Percentiles rank a stretch among this genome's conserved stretches.
phyloP scores from a whole-genome alignment of 2,113 vertebrate species.

The Lathamus discolor region DNA sequence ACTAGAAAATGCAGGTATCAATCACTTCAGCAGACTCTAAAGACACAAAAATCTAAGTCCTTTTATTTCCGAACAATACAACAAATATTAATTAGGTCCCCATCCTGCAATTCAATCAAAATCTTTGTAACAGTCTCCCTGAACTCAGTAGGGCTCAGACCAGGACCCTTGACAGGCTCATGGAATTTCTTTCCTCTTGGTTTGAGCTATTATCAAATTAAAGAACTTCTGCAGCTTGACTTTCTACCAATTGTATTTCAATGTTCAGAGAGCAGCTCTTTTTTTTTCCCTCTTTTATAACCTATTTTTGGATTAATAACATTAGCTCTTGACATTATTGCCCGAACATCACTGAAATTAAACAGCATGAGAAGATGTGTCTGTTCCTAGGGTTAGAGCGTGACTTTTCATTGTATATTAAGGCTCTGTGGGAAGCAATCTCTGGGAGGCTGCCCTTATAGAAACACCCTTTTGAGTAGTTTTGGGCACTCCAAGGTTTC shows the following conservation, averaged over 20 bases:
- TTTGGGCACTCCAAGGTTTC: not conserved
- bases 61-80: not conserved
- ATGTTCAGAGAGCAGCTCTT: not conserved
- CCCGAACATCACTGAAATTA: not conserved
- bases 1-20: not conserved
- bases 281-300: not conserved
- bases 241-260: not conserved
- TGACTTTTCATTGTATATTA: not conserved
- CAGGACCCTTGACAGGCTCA: not conserved
- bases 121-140: not conserved
- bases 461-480: not conserved
- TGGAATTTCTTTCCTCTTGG: not conserved
- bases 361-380: not conserved
- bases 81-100: not conserved
- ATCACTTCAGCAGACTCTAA: not conserved
- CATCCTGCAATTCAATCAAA: not conserved
- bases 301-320: not conserved
- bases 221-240: not conserved
- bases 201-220: constrained; percentile 10
- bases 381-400: not conserved
- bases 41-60: not conserved
- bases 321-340: not conserved
- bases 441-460: not conserved
- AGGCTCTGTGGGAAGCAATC: not conserved
- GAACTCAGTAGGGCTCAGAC: not conserved